Evolutionary conservation across 2,888 invertebrate species (phyloP), one percentile per base, ranked within the genome.

Genomic region (Camponotus fellah): DNA sequence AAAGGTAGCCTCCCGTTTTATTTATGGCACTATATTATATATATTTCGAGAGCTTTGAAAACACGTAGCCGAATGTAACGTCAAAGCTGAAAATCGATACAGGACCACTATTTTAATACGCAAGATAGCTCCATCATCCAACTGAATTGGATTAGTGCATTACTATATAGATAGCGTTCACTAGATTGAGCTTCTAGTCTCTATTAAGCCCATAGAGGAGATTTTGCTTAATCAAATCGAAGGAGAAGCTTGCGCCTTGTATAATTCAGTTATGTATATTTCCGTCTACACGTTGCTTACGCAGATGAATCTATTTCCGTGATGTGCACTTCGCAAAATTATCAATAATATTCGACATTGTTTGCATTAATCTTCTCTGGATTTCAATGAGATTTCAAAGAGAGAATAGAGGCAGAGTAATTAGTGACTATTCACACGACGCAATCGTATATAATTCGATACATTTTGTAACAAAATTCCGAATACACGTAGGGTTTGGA

Each of bases 31-130:
- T 53, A 66, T 12, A 6, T 0, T 12, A 17, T 26, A 40, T 14
- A 43, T 9, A 21, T 58, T 69, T 77, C 69, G n/a, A 77, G 77
- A n/a, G 69, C 56, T 69, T 58, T 56, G 32, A 68, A 69, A 77
- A 40, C 40, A 26, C 21, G 14, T 6, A 69, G 9, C 14, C 37
- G 32, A n/a, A n/a, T 9, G 43, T 77, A 69, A 77, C 56, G 69
- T 77, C 69, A 77, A 77, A 68, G 49, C 40, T 43, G 32, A 69
- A 77, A 56, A 56, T 77, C 53, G 32, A 77, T 77, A 53, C n/a
- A 26, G 26, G 17, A 68, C 53, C 37, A 26, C 43, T 65, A 49
- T 65, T 65, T 75, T 34, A 65, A 75, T 46, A 65, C 0, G 53
- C 37, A 37, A 53, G 37, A n/a, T 26, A 14, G 53, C 76, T 17